Conservation (phyloP, 2,113 vertebrate genomes). For the Brachyhypopomus gauderio region DNA sequence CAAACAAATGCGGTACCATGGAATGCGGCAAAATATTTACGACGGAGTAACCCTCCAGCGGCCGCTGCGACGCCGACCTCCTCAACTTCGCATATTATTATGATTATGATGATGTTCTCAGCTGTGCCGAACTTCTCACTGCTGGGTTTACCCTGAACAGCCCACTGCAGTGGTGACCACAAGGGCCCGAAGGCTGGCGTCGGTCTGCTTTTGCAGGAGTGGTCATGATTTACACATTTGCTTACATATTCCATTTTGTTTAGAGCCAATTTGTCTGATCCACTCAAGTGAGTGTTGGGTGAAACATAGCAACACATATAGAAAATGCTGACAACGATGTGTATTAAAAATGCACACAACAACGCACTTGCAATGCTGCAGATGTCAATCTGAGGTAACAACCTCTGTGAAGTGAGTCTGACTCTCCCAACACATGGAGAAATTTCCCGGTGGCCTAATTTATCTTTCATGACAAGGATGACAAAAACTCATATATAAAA, state of each 20-base stretch:
- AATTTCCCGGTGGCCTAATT: not conserved
- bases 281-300: not conserved
- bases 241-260: not conserved
- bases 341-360: not conserved
- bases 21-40: constrained; percentile 83
- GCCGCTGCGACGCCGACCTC: constrained; percentile 69
- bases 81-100: constrained; percentile 32
- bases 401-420: not conserved
- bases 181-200: not conserved
- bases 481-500: not conserved
- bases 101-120: constrained; percentile 45
- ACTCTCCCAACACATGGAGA: constrained; percentile 10
- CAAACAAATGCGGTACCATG: constrained; percentile 85
- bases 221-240: not conserved
- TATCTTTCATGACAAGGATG: not conserved
- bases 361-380: not conserved
- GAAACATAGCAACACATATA: constrained; percentile 8
- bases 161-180: not conserved
- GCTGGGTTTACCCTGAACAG: constrained; percentile 34
- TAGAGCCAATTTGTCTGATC: not conserved
- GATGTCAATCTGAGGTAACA: constrained; percentile 3
- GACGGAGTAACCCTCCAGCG: constrained; percentile 77
- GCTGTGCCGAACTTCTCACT: constrained; percentile 30
- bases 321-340: not conserved
- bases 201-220: not conserved